Percentiles rank a stretch among this genome's conserved stretches.
Conservation (phyloP, 1,140 invertebrate species). For the Aricia agestis region DNA sequence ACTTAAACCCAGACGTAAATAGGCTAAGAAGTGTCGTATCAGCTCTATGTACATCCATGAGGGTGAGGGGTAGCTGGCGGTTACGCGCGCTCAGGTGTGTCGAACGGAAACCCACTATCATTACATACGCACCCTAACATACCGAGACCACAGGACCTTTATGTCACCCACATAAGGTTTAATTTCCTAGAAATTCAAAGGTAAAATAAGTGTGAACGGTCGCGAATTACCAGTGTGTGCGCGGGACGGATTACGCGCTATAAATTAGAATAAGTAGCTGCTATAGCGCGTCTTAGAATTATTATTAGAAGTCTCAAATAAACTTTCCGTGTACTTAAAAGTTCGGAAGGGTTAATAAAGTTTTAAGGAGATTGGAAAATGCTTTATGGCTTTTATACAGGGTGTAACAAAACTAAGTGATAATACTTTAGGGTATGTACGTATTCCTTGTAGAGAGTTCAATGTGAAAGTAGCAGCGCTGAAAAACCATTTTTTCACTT, state of each 20-base stretch:
- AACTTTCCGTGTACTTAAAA: background rate
- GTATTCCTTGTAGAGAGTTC: no score
- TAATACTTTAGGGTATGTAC: no score
- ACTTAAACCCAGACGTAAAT: no score
- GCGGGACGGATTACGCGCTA: constrained; percentile 50
- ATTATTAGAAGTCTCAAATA: constrained; percentile 1
- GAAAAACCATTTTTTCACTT: no score
- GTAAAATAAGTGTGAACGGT: constrained; percentile 25
- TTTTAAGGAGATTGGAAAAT: background rate
- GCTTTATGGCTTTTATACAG: no score
- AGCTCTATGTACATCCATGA: constrained; percentile 49
- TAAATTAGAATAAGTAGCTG: background rate
- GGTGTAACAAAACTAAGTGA: no score
- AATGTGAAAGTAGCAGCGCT: no score
- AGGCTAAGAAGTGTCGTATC: constrained; percentile 8
- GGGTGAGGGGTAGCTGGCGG: constrained; percentile 65
- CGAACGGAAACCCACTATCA: constrained; percentile 68
- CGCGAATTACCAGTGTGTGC: constrained; percentile 47
- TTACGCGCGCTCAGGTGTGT: constrained; percentile 71
- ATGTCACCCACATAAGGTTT: constrained; percentile 42
- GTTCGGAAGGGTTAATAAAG: background rate
- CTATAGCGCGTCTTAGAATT: background rate
- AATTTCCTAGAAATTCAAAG: constrained; percentile 37
- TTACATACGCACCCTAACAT: constrained; percentile 34
- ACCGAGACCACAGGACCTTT: background rate